Conservation (phyloP, 2,113 vertebrate species). For the Tupaia tana region DNA sequence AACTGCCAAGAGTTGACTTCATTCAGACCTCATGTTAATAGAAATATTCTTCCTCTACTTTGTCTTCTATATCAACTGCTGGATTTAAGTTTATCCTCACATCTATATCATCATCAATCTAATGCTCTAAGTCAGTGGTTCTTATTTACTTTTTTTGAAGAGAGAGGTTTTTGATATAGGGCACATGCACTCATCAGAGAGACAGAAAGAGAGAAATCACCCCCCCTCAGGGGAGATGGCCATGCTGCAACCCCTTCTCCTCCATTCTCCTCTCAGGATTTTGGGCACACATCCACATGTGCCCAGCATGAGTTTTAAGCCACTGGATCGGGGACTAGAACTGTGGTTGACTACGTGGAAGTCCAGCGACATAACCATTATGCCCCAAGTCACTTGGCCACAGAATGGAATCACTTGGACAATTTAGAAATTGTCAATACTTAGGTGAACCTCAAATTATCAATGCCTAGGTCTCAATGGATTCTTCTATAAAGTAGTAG, state of each 20-base stretch:
- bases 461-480: neutral
- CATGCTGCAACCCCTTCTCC: no score
- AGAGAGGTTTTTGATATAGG: no score
- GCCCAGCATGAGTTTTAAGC: no score
- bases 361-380: no score
- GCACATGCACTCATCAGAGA: no score
- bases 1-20: neutral
- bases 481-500: neutral
- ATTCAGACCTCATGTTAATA: neutral
- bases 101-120: neutral
- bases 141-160: neutral
- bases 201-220: no score
- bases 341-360: no score
- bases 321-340: no score
- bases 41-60: neutral
- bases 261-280: no score
- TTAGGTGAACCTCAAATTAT: neutral
- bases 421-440: neutral
- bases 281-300: no score
- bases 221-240: no score
- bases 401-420: neutral
- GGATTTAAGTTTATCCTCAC: constrained; percentile 20
- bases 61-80: constrained; percentile 32
- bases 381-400: neutral
- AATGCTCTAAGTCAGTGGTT: neutral